These are phyloP conservation scores for Cerastis rubricosa DNA, from an alignment of 2,888 invertebrate genomes.

Conservation along the genomic window DNA sequence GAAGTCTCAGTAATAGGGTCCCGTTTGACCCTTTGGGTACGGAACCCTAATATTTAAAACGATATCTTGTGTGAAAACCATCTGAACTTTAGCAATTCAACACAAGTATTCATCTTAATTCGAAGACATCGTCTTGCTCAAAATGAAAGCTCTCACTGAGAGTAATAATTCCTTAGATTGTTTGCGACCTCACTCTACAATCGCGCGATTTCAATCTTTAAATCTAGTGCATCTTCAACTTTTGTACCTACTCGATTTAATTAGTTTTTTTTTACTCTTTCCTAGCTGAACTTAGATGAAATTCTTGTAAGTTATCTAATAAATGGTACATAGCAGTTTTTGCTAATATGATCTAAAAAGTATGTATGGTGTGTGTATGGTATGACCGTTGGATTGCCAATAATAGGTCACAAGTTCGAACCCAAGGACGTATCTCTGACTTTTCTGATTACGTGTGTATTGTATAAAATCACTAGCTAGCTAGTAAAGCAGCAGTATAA, in stretches of 20 bases:
- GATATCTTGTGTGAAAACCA: background rate
- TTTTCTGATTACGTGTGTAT: no score
- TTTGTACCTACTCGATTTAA: slow-evolving; percentile 1
- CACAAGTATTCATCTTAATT: slow-evolving; percentile 43
- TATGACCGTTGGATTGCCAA: no score
- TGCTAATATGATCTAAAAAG: background rate
- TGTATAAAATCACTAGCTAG: no score
- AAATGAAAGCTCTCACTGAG: slow-evolving; percentile 33
- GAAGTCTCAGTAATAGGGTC: no score
- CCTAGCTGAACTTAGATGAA: background rate
- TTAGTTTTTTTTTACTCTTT: background rate
- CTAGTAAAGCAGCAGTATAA: no score
- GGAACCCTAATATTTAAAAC: background rate
- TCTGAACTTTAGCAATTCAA: background rate
- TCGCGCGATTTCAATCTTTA: slow-evolving; percentile 42
- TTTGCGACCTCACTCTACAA: slow-evolving; percentile 50
- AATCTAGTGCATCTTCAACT: slow-evolving; percentile 27
- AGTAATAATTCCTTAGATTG: slow-evolving; percentile 53
- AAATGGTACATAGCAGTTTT: background rate
- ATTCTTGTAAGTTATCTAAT: background rate
- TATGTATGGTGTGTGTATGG: no score
- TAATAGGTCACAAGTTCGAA: no score
- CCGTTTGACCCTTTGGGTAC: no score
- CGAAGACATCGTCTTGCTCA: slow-evolving; percentile 27
- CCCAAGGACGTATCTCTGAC: no score